These are phyloP conservation scores for Dermolepida albohirtum DNA, from an alignment of 2,888 invertebrate genomes.

Conservation along the genomic window DNA sequence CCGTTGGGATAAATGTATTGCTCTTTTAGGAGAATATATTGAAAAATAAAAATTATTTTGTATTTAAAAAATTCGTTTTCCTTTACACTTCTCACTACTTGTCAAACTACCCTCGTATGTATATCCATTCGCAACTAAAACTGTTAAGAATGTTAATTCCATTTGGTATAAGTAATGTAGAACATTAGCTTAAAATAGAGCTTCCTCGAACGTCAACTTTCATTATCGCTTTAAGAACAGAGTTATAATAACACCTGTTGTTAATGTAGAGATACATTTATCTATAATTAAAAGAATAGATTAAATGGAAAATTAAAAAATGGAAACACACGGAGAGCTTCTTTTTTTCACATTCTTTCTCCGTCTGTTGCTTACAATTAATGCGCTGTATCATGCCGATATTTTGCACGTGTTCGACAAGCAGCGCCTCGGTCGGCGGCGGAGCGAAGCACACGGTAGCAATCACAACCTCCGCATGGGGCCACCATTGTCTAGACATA, in stretches of 20 bases:
- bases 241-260: conserved; percentile 25
- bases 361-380: conserved; percentile 23
- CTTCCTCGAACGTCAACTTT: background rate
- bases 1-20: no score
- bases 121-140: background rate
- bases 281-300: conserved; percentile 41
- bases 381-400: conserved; percentile 41
- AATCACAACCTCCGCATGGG: conserved; percentile 60
- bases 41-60: no score
- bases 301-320: conserved; percentile 37
- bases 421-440: conserved; percentile 49
- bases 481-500: conserved; percentile 58
- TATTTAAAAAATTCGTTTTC: no score
- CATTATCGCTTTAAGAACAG: conserved; percentile 10
- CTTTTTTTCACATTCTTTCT: conserved; percentile 13
- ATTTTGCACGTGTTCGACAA: conserved; percentile 47
- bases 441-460: conserved; percentile 60
- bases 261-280: conserved; percentile 20
- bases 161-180: background rate
- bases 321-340: conserved; percentile 25
- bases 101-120: no score
- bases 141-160: background rate
- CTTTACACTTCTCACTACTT: no score
- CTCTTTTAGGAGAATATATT: no score
- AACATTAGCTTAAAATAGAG: conserved; percentile 4